Evolutionary conservation across 2,797 vertebrate species (phyloP), one percentile per base, ranked within the genome.

Genomic region (Mallotus villosus): DNA sequence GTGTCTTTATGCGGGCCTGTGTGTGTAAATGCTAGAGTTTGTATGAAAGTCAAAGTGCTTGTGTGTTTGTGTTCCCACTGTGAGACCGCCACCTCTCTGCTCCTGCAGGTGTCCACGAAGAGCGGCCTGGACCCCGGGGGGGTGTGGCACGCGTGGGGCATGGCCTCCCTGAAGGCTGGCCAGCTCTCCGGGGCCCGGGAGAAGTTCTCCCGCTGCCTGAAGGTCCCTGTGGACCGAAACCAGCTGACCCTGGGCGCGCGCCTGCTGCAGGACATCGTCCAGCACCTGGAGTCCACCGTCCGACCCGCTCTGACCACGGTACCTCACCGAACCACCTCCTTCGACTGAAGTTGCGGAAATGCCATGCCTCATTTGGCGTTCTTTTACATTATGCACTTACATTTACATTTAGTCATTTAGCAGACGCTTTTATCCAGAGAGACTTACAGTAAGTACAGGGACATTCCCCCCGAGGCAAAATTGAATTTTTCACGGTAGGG

Each of bases 121-220:
- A 96, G 95, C n/a, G 96, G 95, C 0, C 92, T 99, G 73, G 98
- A 99, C 86, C 92, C 97, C 1, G 79, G 91, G 0, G 98, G 96
- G 0, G 96, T 97, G 0, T 99, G 98, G 98, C 96, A 97, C 32
- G 97, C 97, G 0, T 99, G 98, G 98, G 97, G 95, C 5, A 94
- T 97, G 95, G 96, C 97, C 11, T 95, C 93, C 63, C 93, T 99
- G 68, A 98, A 97, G 88, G 95, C 95, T 2, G 95, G 96, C 1
- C 94, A 95, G 84, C 90, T 98, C 25, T 80, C 85, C 1, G 90
- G 81, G 0, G 96, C 98, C 0, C 94, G 97, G 83, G 96, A 98
- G 88, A 99, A 98, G 88, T 97, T 98, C 64, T 76, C 80, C 71
- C 94, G 97, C 73, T 98, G 95, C 81, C 83, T 99, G 65, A 99